Conservation (phyloP, 1,140 invertebrate species). For the Leptinotarsa defecta region DNA sequence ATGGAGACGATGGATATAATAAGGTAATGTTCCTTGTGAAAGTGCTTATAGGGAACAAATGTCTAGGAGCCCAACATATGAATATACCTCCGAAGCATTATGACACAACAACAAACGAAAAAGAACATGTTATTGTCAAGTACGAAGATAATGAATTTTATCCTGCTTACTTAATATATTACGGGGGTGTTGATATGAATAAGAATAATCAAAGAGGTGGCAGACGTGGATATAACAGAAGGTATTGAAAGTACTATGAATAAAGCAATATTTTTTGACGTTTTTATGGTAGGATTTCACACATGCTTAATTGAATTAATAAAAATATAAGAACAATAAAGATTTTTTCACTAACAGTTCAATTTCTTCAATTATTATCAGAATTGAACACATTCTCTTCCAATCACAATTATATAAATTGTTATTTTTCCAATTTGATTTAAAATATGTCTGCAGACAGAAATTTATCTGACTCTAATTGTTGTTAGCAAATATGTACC, state of each 20-base stretch:
- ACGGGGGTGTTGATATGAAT: background rate
- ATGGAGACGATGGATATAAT: slow-evolving; percentile 20
- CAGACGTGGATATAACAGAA: background rate
- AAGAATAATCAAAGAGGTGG: background rate
- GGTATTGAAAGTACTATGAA: background rate
- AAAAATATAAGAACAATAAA: too few species aligned
- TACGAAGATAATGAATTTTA: slow-evolving; percentile 44
- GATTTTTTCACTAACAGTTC: too few species aligned
- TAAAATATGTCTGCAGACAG: too few species aligned
- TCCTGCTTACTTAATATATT: slow-evolving; percentile 36
- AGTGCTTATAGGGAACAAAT: slow-evolving; percentile 32
- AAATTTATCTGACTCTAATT: too few species aligned
- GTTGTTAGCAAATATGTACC: too few species aligned
- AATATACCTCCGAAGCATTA: slow-evolving; percentile 28
- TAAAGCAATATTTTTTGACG: too few species aligned
- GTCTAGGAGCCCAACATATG: slow-evolving; percentile 23
- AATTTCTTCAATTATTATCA: too few species aligned
- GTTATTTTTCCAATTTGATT: too few species aligned
- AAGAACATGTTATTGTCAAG: slow-evolving; percentile 39
- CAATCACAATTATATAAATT: too few species aligned
- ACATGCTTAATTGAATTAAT: too few species aligned
- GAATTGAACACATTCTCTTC: too few species aligned
- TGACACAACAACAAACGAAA: slow-evolving; percentile 37
- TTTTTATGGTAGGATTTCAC: too few species aligned
- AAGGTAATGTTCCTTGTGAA: slow-evolving; percentile 37